These are phyloP conservation scores for Hemitrygon akajei DNA, from an alignment of 2,797 vertebrate genomes.

Conservation along the genomic window DNA sequence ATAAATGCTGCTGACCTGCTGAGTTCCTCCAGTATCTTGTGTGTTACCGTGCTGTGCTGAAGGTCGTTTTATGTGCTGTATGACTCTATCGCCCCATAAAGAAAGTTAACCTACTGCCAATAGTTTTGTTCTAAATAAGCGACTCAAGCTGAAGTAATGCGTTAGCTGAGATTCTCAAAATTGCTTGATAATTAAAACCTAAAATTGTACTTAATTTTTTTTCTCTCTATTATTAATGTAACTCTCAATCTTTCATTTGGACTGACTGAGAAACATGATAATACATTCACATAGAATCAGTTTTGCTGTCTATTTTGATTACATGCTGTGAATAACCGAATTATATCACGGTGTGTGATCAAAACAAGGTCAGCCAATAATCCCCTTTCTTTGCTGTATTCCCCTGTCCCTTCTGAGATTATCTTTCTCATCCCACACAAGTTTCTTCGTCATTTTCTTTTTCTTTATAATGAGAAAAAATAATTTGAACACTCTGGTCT, in stretches of 20 bases:
- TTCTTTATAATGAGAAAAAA: constrained; percentile 61
- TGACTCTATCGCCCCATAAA: not conserved
- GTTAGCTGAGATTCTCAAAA: not conserved
- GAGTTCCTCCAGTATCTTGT: too few species aligned
- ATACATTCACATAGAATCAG: not conserved
- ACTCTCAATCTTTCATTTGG: not conserved
- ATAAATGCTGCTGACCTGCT: too few species aligned
- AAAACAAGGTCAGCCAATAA: constrained; percentile 31
- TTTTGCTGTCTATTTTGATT: not conserved
- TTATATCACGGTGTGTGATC: not conserved
- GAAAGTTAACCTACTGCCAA: not conserved
- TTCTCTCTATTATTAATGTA: too few species aligned
- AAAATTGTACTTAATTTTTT: not conserved
- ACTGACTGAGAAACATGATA: not conserved
- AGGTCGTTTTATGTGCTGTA: too few species aligned
- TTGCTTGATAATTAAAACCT: not conserved
- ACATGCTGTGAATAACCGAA: not conserved
- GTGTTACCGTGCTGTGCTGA: too few species aligned
- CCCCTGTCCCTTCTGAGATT: constrained; percentile 41
- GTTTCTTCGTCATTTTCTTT: constrained; percentile 65
- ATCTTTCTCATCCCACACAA: constrained; percentile 53
- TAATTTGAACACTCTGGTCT: constrained; percentile 63
- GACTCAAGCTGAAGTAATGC: not conserved
- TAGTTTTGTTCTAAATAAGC: not conserved
- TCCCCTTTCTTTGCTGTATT: constrained; percentile 46